Conservation (phyloP, 2,797 vertebrate species). For the Lepilemur ruficaudatus region DNA sequence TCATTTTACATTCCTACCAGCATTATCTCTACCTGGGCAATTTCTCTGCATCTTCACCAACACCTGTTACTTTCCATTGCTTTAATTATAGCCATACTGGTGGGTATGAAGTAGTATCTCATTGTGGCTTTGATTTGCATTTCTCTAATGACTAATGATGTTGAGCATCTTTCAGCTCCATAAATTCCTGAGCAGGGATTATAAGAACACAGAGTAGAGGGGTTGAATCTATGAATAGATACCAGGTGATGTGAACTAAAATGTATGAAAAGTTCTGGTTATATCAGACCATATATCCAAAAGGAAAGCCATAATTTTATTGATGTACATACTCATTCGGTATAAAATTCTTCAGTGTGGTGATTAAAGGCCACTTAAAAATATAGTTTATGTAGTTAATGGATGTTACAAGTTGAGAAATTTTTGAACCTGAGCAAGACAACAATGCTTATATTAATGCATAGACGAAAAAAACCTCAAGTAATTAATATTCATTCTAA, state of each 20-base stretch:
- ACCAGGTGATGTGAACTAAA: neutral
- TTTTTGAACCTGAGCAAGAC: conserved; percentile 13
- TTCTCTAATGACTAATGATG: neutral
- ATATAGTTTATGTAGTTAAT: neutral
- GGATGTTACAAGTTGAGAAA: neutral
- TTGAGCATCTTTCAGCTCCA: neutral
- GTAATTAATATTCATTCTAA: conserved; percentile 47
- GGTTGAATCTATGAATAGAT: neutral
- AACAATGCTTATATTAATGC: neutral
- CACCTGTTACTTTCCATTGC: neutral
- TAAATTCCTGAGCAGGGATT: neutral
- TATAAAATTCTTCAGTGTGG: neutral
- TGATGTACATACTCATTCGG: neutral
- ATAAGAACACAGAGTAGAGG: neutral
- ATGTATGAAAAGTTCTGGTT: neutral
- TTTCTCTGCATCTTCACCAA: neutral
- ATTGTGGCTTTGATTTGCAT: neutral
- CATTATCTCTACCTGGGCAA: neutral
- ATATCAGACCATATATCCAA: neutral
- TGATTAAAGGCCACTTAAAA: neutral
- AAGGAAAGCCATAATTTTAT: neutral
- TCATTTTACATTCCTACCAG: too few species aligned
- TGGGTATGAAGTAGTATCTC: neutral
- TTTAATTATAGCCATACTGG: neutral
- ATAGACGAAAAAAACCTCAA: neutral